Base-by-base conservation (phyloP, 2,888 invertebrate species). In the Patella pellucida region DNA sequence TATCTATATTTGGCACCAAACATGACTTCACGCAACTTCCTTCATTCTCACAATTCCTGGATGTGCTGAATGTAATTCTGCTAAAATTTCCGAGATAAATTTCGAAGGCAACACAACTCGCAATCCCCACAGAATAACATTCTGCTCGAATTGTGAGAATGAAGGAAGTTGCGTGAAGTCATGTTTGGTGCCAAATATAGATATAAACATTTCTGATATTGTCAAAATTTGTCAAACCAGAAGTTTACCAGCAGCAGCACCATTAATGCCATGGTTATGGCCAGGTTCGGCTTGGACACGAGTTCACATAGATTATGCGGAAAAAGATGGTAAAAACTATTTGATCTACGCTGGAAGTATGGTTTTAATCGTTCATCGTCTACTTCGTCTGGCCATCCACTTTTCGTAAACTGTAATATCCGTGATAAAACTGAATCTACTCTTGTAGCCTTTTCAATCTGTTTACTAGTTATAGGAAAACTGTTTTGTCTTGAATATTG, bases 301-400 rank as follows among this genome's bases (percentile, higher is more conserved):
- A 19, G 79, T 91, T 7, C 91, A 92, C 81, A 83, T 90, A 19
- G 91, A 92, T 80, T 91, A 89, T 83, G 88, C 89, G n/a, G 91
- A 90, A 14, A 89, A 88, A 52, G 69, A 87, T 54, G 85, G 81
- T 12, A 77, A 74, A 12, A 83, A 80, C 78, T 81, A 87, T 31
- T 78, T 91, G 15, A 71, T 52, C 54, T 54, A 14, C 71, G 52
- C n/a, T 72, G 23, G 71, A 72, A 72, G 31, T 72, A 56, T 27
- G 71, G 71, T 31, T 52, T 72, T 31, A 62, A 54, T 31, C 31
- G 12, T 71, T 71, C 71, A 54, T 71, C 71, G 11, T 71, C 71
- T 14, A 71, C 54, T 23, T 52, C 31, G 31, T 15, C 52, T 71
- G 56, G 71, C 71, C 71, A 54, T 52, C 71, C 71, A 27, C 41